These are phyloP conservation scores for Zeugodacus cucurbitae DNA, from an alignment of 1,140 invertebrate species.

Conservation along the genomic window DNA sequence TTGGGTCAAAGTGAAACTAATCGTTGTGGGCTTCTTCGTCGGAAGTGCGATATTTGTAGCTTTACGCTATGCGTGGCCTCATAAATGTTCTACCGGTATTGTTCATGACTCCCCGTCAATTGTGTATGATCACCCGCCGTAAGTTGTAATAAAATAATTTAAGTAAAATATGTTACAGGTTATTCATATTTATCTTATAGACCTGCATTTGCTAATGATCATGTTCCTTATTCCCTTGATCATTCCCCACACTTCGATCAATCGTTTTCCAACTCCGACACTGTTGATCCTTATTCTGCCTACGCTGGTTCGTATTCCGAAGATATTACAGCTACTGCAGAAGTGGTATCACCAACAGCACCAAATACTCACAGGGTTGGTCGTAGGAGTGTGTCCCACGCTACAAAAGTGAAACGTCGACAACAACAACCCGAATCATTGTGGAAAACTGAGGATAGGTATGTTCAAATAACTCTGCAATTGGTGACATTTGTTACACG, in stretches of 20 bases:
- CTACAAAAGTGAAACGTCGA: background rate
- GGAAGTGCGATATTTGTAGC: constrained; percentile 59
- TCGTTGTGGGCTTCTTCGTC: constrained; percentile 62
- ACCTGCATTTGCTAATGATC: constrained; percentile 48
- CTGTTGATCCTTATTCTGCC: constrained; percentile 60
- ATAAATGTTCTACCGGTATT: constrained; percentile 50
- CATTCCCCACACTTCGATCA: constrained; percentile 51
- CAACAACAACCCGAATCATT: background rate
- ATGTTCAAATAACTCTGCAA: background rate
- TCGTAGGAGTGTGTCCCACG: constrained; percentile 45
- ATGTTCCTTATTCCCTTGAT: constrained; percentile 60
- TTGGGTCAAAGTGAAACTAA: constrained; percentile 63
- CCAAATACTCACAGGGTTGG: constrained; percentile 49
- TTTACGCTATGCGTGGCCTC: constrained; percentile 54
- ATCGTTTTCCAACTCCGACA: constrained; percentile 46
- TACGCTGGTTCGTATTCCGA: constrained; percentile 51
- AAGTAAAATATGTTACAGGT: background rate
- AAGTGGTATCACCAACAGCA: constrained; percentile 43
- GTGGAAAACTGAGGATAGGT: constrained; percentile 57
- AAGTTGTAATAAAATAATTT: background rate
- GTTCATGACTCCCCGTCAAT: constrained; percentile 48
- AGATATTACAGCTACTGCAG: constrained; percentile 44
- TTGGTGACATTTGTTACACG: too few relatives aligned
- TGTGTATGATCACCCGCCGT: constrained; percentile 32
- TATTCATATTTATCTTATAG: background rate